Base-by-base conservation (phyloP, 2,797 vertebrate genomes). In the Lacerta bilineata region DNA sequence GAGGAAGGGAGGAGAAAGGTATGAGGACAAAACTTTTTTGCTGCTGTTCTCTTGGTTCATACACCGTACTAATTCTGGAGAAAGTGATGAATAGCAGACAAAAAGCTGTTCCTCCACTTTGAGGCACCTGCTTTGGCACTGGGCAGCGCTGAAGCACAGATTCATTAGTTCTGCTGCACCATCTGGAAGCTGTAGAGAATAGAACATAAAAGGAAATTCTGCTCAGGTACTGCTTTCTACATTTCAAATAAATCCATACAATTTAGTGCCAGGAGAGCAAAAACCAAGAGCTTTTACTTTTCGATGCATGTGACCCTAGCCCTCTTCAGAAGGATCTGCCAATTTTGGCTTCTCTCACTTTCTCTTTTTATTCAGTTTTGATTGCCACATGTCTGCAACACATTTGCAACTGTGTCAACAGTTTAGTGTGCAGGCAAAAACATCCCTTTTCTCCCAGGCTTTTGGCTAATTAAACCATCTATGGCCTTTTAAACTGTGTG, bases 171-270 rank as follows among this genome's bases (percentile, higher is more conserved):
- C 55, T 93, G 71, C 74, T 74, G 71, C 87, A 83, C 89, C 86
- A 88, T 94, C 90, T 94, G 93, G 89, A 91, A 92, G 85, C 88
- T 85, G 79, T 33, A 39, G 33, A 72, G 36, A 74, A 61, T 88
- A 85, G 91, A 86, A 83, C 46, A 68, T 61, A 43, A 89, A 29
- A 25, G 23, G 91, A 87, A 72, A 90, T 72, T 76, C 72, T 72
- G 39, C 17, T 59, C 88, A 91, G 89, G 8, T 86, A 90, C 36
- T 94, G 80, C n/a, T 71, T 76, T 78, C 89, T 91, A 85, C 86
- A 88, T 76, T 88, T 91, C 77, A 61, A 55, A 85, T 86, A 61
- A 7, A 55, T 82, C 27, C 27, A 3, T 27, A 59, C 20, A 61
- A 76, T 6, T 43, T n/a, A n/a, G 15, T 61, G 15, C 9, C 13